Base-by-base conservation (phyloP, 2,888 invertebrate genomes). In the Campoplex nolae region DNA sequence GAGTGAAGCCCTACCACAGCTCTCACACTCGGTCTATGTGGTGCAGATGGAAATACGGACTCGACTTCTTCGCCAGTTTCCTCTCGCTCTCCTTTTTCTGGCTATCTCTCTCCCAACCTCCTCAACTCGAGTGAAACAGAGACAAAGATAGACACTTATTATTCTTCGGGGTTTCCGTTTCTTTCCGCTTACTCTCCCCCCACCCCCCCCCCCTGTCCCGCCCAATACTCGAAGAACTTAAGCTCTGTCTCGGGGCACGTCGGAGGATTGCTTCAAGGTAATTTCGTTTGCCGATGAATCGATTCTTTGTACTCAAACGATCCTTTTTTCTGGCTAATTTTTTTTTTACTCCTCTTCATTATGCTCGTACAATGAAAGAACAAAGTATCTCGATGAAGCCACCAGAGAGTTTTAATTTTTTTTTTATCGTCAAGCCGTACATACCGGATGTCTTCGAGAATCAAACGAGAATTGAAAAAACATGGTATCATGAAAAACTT, bases 231-330 rank as follows among this genome's bases (percentile, higher is more conserved):
- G 58, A 67, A 83, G n/a, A 75, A 77, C 78, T 77, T 82, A 76
- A 80, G 81, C 75, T 73, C 42, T 28, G 48, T 54, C 48, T 65
- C 38, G n/a, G 67, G 23, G 68, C 70, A 45, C 45, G 87, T 88
- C 87, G 88, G 87, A 88, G 90, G 88, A 88, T 89, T 78, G 88
- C 85, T 83, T 77, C 81, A 84, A 82, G 87, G 88, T 91, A 90
- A 91, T 91, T 86, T 83, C 73, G 48, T 79, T 75, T 71, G 86
- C 84, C 90, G 85, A 89, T 91, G 90, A 91, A 91, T 91, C 87
- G 88, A 91, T 91, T 88, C 89, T 88, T 90, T 91, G 90, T 90
- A 84, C 89, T 70, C 75, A 28, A 42, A 18, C 62, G 58, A 48
- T 76, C 85, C 87, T 86, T 88, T 83, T 67, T 62, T 71, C 65